These are phyloP conservation scores for Phaenicophaeus curvirostris DNA, from an alignment of 2,797 vertebrate genomes.

Conservation along the genomic window DNA sequence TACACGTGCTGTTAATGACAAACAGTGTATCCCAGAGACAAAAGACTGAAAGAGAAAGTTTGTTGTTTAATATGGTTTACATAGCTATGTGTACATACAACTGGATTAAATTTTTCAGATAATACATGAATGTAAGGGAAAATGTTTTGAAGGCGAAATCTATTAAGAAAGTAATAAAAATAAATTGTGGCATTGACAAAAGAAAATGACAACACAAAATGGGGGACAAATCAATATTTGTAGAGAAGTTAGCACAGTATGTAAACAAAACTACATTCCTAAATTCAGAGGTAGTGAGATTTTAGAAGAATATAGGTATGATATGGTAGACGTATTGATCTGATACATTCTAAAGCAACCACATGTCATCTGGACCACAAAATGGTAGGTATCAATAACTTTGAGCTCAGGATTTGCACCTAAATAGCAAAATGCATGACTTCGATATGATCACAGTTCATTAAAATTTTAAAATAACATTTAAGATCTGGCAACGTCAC, in stretches of 20 bases:
- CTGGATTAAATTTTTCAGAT: neutral
- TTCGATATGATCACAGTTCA: neutral
- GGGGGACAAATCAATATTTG: neutral
- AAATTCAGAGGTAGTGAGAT: neutral
- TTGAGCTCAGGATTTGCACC: neutral
- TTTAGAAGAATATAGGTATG: neutral
- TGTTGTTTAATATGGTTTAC: rapidly evolving
- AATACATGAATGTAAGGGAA: neutral
- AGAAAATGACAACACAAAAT: neutral
- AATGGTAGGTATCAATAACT: neutral
- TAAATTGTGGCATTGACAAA: neutral
- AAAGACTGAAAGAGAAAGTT: neutral
- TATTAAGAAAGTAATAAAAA: neutral
- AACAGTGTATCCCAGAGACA: too few species aligned
- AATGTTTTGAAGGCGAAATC: neutral
- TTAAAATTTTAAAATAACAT: neutral
- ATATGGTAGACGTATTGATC: neutral
- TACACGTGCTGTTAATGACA: rapidly evolving
- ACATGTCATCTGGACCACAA: neutral
- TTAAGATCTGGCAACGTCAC: neutral
- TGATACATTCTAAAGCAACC: neutral
- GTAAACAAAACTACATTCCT: neutral
- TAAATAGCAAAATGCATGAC: neutral
- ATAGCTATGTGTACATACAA: neutral
- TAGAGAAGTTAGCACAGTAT: neutral